Evolutionary conservation across 35 echinoderm and acorn worm genomes (phyloP), one percentile per base, ranked within the genome.

Genomic region (Holothuria glaberrima): DNA sequence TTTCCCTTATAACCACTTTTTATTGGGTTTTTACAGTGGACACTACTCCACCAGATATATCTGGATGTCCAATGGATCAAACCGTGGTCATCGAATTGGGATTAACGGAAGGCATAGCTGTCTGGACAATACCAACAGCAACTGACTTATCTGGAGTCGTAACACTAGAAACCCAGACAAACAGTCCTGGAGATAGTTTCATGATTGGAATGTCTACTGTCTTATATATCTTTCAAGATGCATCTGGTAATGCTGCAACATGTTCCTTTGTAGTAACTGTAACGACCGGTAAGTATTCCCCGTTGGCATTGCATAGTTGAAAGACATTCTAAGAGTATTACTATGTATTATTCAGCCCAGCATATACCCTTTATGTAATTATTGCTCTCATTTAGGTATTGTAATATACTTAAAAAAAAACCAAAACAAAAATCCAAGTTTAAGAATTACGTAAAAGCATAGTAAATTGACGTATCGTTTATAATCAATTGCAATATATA

Each of bases 261-360:
- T 91, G 89, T 71, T 12, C 68, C 16, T 97, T 97, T 58, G 48
- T 75, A 17, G 90, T 97, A 27, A 94, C 67, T 64, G 77, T 94
- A 16, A 45, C 22, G 20, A 87, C 66, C 25, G 86, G 91, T 92
- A 58, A 59, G 48, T 46, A 10, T 46, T 10, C 10, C 10, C 4
- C 4, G 44, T 10, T 46, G 44, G 44, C 10, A 46, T 46, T 4
- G 4, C 44, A 46, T 46, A 46, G 10, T 5, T 5, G 44, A 10
- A 46, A 46, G 44, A 46, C 44, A 5, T 46, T 46, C 10, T 46
- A 4, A 46, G n/a, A n/a, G n/a, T n/a, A n/a, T n/a, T n/a, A n/a
- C n/a, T n/a, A n/a, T n/a, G n/a, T n/a, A n/a, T n/a, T n/a, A n/a
- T n/a, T n/a, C n/a, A n/a, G n/a, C n/a, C n/a, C n/a, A n/a, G n/a